Base-by-base conservation (phyloP, 2,888 invertebrate species). In the Agonopterix heracliana region DNA sequence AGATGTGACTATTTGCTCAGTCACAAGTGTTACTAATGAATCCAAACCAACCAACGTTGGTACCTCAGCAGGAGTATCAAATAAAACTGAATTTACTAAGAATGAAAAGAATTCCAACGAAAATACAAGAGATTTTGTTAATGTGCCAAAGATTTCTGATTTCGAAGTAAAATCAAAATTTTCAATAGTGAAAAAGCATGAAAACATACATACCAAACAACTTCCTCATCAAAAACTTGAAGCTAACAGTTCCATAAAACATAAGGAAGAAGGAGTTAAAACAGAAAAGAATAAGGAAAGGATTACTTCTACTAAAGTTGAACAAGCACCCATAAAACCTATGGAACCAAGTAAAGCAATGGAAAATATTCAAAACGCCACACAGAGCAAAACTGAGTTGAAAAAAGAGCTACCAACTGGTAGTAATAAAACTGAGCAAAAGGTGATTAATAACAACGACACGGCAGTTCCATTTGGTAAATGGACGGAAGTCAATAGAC, bases 401-500 rank as follows among this genome's bases (percentile, higher is more conserved):
- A 63, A 57, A 45, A 58, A 59, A 41, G 60, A 57, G 35, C 17
- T 50, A 11, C 40, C 53, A 38, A 63, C 57, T 58, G 34, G 46
- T 1, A 57, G 9, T 10, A 26, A 57, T 43, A 50, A 47, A 47
- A 14, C 49, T 13, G 67, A 69, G 50, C 26, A 60, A 17, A 80
- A 75, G 56, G 64, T 74, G 41, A 64, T 66, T 1, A 76, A 71
- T 46, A 81, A 77, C 55, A 82, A 79, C 56, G 74, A 79, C 54
- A 60, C 70, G 26, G 74, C 80, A 36, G 88, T 88, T 40, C 88
- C 88, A 35, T 88, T 88, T 62, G 88, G 88, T 7, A 78, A 84
- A 64, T 88, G 88, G 88, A 88, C 88, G 38, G 83, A 81, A 53
- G 86, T 74, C 5, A 81, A 88, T 56, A 80, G 85, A 48, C 84